Evolutionary conservation across 2,113 vertebrate species (phyloP).

Genomic region (Paracanthobrama guichenoti): DNA sequence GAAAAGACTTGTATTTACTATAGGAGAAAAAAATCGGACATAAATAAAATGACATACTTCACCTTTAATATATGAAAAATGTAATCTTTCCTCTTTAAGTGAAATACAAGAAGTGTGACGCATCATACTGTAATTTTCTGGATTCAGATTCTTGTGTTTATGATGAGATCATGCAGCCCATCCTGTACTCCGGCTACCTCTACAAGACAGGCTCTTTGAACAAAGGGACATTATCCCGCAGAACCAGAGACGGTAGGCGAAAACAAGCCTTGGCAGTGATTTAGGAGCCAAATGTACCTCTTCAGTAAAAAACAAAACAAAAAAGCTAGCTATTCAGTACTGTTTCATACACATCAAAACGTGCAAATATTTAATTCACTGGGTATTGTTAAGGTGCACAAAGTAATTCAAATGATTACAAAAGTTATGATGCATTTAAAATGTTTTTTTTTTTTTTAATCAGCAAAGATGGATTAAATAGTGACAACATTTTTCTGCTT

Average conservation of each 20-base stretch:
- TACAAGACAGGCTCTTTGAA: constrained; percentile 75
- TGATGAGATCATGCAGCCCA: constrained; percentile 90
- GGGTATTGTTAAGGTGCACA: neutral
- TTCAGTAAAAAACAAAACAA: constrained; percentile 37
- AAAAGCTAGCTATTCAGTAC: neutral
- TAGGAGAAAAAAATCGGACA: no score
- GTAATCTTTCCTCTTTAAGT: no score
- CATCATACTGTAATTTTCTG: neutral
- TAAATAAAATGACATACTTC: neutral
- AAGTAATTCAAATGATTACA: neutral
- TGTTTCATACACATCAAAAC: neutral
- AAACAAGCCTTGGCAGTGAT: constrained; percentile 36
- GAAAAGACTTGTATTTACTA: no score
- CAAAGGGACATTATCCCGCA: constrained; percentile 77
- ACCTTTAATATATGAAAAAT: neutral
- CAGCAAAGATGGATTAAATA: neutral
- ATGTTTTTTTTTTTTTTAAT: no score
- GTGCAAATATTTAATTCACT: neutral
- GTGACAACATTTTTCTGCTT: neutral
- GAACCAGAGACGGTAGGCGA: constrained; percentile 80
- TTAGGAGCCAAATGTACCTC: constrained; percentile 44
- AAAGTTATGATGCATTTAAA: no score
- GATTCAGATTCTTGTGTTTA: constrained; percentile 79
- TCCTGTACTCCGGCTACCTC: constrained; percentile 84
- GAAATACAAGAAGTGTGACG: neutral